These are phyloP conservation scores for Drosophila burlai DNA, from an alignment of 1,140 invertebrate genomes.

Conservation along the genomic window DNA sequence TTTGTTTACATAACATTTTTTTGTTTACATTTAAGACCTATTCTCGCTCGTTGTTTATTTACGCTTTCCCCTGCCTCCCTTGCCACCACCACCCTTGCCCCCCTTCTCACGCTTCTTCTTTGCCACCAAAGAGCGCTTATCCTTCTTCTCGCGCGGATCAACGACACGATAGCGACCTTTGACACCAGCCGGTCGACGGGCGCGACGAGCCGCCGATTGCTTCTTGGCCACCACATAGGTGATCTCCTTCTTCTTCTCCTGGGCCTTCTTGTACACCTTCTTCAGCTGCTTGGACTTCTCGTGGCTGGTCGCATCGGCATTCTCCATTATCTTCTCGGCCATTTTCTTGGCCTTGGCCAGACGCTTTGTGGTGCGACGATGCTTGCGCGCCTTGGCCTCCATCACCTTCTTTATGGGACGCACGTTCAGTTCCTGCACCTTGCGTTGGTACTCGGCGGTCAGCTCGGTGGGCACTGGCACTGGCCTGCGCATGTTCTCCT, in stretches of 20 bases:
- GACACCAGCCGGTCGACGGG: constrained; percentile 92
- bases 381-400: constrained; percentile 99
- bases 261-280: constrained; percentile 97
- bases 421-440: constrained; percentile 95
- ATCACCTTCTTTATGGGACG: constrained; percentile 99
- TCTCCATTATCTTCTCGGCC: constrained; percentile 96
- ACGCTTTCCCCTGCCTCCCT: constrained; percentile 35
- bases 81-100: constrained; percentile 28
- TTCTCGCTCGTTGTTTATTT: constrained; percentile 4
- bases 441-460: constrained; percentile 90
- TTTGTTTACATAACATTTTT: constrained; percentile 1
- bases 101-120: constrained; percentile 85
- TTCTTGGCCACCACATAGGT: constrained; percentile 98
- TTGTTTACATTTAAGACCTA: constrained; percentile 7
- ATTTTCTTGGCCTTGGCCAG: constrained; percentile 98
- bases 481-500: constrained; percentile 93
- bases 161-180: constrained; percentile 98
- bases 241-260: constrained; percentile 94
- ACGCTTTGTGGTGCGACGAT: constrained; percentile 93
- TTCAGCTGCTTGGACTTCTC: constrained; percentile 97
- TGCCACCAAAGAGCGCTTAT: constrained; percentile 90
- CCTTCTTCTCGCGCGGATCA: constrained; percentile 98
- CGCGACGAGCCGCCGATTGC: constrained; percentile 91
- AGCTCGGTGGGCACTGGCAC: constrained; percentile 92
- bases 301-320: constrained; percentile 93